phyloP scores from a whole-genome alignment of 2,113 vertebrate genomes.

The Onychostruthus taczanowskii region DNA sequence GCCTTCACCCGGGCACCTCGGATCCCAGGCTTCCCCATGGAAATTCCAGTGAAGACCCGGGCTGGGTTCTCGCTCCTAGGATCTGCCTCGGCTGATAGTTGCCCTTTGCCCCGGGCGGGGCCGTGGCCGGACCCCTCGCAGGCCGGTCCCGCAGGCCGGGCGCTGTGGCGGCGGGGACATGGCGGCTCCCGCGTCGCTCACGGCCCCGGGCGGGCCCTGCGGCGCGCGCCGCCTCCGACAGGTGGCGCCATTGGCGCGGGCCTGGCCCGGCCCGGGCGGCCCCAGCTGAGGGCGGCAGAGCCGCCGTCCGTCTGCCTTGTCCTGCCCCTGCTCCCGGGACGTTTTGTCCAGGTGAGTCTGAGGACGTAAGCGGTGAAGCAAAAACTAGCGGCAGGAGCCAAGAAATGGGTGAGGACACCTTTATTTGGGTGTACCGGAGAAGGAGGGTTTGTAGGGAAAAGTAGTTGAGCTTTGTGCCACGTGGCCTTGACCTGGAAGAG shows the following conservation, averaged over 20 bases:
- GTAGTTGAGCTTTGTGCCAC: neutral
- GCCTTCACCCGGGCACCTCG: neutral
- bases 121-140: neutral
- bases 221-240: neutral
- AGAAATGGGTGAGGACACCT: neutral
- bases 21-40: fast-evolving
- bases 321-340: too few species aligned
- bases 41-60: neutral
- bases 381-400: neutral
- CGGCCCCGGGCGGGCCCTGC: neutral
- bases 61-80: neutral
- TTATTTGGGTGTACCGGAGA: neutral
- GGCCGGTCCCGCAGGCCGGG: neutral
- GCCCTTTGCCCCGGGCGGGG: neutral
- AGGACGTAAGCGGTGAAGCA: neutral
- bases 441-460: neutral
- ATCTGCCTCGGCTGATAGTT: fast-evolving
- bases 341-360: too few species aligned
- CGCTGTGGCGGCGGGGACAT: neutral
- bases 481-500: neutral
- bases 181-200: fast-evolving
- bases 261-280: neutral
- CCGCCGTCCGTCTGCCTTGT: fast-evolving
- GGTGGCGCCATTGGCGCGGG: conserved; percentile 49
- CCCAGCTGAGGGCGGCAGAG: fast-evolving